Evolutionary conservation across 2,797 vertebrate genomes (phyloP), one percentile per base, ranked within the genome.

Genomic region (Enteromius paludinosus): DNA sequence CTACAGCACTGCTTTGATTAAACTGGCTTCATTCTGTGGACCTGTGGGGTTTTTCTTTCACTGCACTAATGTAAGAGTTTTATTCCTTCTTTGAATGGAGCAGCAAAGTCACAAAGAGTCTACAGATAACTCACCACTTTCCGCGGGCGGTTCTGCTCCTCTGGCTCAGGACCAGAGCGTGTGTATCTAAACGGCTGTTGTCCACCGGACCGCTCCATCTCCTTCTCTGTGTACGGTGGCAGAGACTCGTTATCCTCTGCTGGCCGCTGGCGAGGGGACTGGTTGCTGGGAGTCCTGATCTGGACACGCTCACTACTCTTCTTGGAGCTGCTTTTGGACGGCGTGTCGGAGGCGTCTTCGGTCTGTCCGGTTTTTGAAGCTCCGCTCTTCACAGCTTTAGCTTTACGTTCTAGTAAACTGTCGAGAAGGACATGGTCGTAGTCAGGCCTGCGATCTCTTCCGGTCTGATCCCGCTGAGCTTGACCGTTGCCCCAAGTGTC

Each of bases 371-470:
- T 79, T 75, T 81, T 85, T 0, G 69, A 83, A 56, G 78, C 79
- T 20, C 0, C 92, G n/a, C 0, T 93, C 92, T 83, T 92, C 89
- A 83, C 93, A 3, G 92, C 52, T 86, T 90, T 95, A 0, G 95
- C 93, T 88, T 97, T 98, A 78, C 96, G 96, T 69, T 98, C 96
- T 83, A 96, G 86, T 85, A 96, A 92, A 33, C 93, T 95, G 90
- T 91, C 95, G 68, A 97, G 94, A 90, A 96, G 96, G 15, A 95
- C 88, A 80, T 94, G 92, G 4, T 98, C 96, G 0, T 96, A 96
- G 83, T 96, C 96, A 90, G 91, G 92, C 70, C 90, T 92, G 28
- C 23, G 15, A 69, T 23, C 66, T 45, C 33, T 56, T 11, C 9
- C 3, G 20, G 8, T 62, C 15, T 18, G 91, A 87, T 25, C 90